A percentile compares a stretch with the other conserved stretches of the same genome.
Evolutionary conservation across 2,797 vertebrate species (phyloP).

Genomic region (Alectoris magna): DNA sequence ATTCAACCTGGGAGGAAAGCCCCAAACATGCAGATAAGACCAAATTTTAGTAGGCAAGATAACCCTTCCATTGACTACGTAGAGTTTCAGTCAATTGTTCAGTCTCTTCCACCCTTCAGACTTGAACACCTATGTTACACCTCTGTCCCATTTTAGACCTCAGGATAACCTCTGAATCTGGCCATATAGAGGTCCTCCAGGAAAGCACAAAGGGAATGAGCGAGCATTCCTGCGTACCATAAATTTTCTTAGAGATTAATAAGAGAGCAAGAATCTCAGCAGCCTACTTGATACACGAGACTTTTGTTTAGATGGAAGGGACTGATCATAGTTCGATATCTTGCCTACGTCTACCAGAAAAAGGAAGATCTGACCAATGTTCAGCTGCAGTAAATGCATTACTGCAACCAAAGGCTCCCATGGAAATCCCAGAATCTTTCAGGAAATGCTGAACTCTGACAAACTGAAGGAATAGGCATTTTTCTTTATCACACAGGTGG

Average conservation of each 20-base stretch:
- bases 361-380: neutral
- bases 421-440: neutral
- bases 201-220: neutral
- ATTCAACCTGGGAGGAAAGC: neutral
- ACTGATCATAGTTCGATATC: neutral
- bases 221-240: neutral
- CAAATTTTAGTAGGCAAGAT: neutral
- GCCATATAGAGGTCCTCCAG: neutral
- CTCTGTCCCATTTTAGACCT: neutral
- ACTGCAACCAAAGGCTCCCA: neutral
- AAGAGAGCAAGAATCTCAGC: neutral
- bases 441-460: neutral
- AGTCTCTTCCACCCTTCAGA: neutral
- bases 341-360: neutral
- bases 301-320: neutral
- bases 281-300: neutral
- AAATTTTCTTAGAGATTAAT: neutral
- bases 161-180: neutral
- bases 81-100: neutral
- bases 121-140: neutral
- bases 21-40: neutral
- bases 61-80: neutral
- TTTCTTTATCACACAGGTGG: neutral
- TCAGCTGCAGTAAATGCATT: neutral
- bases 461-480: neutral